These are phyloP conservation scores for Drosophila greeni DNA, from an alignment of 2,888 invertebrate species.

Conservation along the genomic window DNA sequence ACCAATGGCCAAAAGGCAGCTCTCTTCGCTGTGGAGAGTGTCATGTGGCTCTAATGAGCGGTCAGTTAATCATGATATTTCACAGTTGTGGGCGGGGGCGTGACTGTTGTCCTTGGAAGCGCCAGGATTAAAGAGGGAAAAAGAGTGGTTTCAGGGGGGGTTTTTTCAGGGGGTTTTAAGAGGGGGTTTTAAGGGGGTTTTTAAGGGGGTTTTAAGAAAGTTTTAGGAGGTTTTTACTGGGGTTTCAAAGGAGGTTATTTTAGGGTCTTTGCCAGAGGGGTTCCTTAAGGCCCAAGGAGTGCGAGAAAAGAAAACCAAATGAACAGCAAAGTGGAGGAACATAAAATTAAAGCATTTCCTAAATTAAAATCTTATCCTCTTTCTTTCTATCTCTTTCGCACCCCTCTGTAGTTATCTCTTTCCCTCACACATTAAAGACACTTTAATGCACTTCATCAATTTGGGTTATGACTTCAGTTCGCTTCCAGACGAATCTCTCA, in stretches of 20 bases:
- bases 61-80: slow-evolving; percentile 72
- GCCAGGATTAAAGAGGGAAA: slow-evolving; percentile 6
- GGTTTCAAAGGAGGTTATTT: neutral
- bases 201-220: neutral
- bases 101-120: slow-evolving; percentile 23
- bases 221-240: neutral
- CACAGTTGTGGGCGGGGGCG: slow-evolving; percentile 36
- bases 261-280: neutral
- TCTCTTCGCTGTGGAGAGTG: slow-evolving; percentile 22
- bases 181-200: neutral
- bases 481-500: slow-evolving; percentile 29
- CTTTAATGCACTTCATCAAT: slow-evolving; percentile 72
- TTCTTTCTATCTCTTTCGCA: neutral
- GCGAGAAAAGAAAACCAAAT: slow-evolving; percentile 17
- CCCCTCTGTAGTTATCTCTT: neutral
- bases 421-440: slow-evolving; percentile 69
- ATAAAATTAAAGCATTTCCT: slow-evolving; percentile 34
- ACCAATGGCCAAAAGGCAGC: neutral
- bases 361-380: slow-evolving; percentile 41
- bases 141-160: neutral
- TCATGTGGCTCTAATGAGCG: slow-evolving; percentile 66
- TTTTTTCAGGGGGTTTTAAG: neutral
- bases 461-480: slow-evolving; percentile 58
- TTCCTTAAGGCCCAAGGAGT: neutral
- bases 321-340: slow-evolving; percentile 32